Conservation (phyloP, 2,888 invertebrate species). For the Xestobium rufovillosum region DNA sequence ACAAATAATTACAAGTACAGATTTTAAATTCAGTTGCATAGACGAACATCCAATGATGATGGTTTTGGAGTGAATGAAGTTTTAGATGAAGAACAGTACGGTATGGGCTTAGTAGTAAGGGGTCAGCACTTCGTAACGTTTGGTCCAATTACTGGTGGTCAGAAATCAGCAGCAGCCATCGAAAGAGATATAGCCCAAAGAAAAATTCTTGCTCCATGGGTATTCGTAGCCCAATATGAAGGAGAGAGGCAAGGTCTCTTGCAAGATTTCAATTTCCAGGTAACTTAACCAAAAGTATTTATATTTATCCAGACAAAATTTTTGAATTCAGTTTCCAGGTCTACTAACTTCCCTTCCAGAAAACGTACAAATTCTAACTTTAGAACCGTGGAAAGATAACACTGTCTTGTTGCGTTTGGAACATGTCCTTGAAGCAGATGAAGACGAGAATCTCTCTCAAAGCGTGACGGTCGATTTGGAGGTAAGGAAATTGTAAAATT, state of each 20-base stretch:
- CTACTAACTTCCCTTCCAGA: constrained; percentile 45
- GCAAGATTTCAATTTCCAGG: too few species aligned
- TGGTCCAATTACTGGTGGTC: constrained; percentile 20
- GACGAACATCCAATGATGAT: constrained; percentile 77
- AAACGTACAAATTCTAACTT: constrained; percentile 50
- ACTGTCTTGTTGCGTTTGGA: constrained; percentile 64
- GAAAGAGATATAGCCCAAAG: too few species aligned
- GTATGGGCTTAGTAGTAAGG: constrained; percentile 57
- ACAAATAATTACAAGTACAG: constrained; percentile 19
- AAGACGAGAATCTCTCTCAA: constrained; percentile 48
- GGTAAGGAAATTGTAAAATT: too few species aligned
- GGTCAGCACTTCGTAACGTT: constrained; percentile 44
- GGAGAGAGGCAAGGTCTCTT: too few species aligned
- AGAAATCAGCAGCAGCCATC: too few species aligned
- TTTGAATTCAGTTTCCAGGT: constrained; percentile 42
- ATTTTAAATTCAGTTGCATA: constrained; percentile 54
- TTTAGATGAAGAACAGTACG: constrained; percentile 69
- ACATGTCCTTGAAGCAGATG: constrained; percentile 59
- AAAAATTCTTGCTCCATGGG: too few species aligned
- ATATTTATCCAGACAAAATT: constrained; percentile 1
- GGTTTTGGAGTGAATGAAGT: constrained; percentile 86
- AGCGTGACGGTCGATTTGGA: constrained; percentile 49
- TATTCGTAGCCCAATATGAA: too few species aligned
- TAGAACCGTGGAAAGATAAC: constrained; percentile 53
- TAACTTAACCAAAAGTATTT: constrained; percentile 3